Conservation (phyloP, 2,113 vertebrate species). For the Anolis sagrei region DNA sequence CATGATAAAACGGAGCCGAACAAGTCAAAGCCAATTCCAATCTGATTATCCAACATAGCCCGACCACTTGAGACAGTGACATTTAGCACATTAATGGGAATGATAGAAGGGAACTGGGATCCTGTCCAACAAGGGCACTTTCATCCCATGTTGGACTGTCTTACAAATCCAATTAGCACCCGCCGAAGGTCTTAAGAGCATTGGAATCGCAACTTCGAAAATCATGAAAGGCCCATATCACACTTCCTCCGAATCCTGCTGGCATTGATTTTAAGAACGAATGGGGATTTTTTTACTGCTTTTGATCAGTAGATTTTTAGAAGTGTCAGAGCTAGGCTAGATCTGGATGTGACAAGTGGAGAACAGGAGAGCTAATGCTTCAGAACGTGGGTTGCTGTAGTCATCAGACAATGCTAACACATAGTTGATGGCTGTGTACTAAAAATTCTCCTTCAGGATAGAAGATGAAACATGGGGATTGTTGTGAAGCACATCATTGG, state of each 20-base stretch:
- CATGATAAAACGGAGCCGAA: slow-evolving; percentile 59
- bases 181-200: slow-evolving; percentile 77
- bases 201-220: slow-evolving; percentile 72
- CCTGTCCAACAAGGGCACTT: slow-evolving; percentile 76
- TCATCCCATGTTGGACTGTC: slow-evolving; percentile 82
- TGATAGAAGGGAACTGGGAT: slow-evolving; percentile 80
- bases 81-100: slow-evolving; percentile 86
- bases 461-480: background rate
- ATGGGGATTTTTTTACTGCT: background rate
- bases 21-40: slow-evolving; percentile 77
- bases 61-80: slow-evolving; percentile 80
- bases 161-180: slow-evolving; percentile 85
- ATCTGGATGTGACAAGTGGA: background rate
- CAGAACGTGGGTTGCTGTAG: background rate
- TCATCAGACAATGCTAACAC: background rate
- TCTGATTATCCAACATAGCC: slow-evolving; percentile 81
- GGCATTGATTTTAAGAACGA: slow-evolving; percentile 27
- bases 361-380: background rate
- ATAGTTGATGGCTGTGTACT: background rate
- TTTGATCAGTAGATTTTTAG: background rate
- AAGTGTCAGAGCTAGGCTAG: background rate
- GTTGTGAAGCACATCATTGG: background rate
- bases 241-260: slow-evolving; percentile 57
- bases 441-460: background rate
- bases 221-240: slow-evolving; percentile 68